Base-by-base conservation (phyloP, 2,113 vertebrate genomes). In the Cyprinodon brontotheroides region DNA sequence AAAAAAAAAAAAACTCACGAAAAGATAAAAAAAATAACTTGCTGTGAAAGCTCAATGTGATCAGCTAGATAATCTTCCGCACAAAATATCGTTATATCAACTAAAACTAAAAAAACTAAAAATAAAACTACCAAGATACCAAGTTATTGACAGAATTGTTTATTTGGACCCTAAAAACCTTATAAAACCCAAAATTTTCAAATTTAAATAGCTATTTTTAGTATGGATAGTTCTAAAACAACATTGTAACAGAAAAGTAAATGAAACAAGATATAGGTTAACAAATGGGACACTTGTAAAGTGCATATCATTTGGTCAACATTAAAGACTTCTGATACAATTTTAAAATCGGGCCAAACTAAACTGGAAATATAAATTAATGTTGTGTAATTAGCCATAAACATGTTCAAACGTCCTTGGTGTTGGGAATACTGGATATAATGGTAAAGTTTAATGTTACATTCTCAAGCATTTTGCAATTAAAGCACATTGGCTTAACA, bases 261-360 rank as follows among this genome's bases (percentile, higher is more conserved):
- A 65, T 61, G 5, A 79, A 84, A 73, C 48, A 29, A 45, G 4
- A 43, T 14, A 48, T n/a, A 64, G 59, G 17, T 14, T 10, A 68
- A 84, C 76, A 89, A 80, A 78, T 61, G 65, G 50, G 40, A 89
- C 75, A 86, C 84, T 83, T 80, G 76, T 83, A 86, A 92, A 92
- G 90, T 93, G 92, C 90, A 87, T 86, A 78, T 84, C 14, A 77
- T 88, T 83, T 85, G 85, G 81, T 91, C 75, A 77, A 83, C 70
- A 72, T 62, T n/a, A 10, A 79, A 64, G 61, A 68, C 69, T 17
- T 4, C 3, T 62, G 61, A 72, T 20, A 57, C 50, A 57, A 57
- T 20, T 78, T 43, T 70, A 78, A 47, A 72, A 11, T 39, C 17
- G 41, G 68, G 37, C 47, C 11, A 47, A 79, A 63, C 15, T 66